Base-by-base conservation (phyloP, 2,797 vertebrate genomes). In the Mus minutoides region DNA sequence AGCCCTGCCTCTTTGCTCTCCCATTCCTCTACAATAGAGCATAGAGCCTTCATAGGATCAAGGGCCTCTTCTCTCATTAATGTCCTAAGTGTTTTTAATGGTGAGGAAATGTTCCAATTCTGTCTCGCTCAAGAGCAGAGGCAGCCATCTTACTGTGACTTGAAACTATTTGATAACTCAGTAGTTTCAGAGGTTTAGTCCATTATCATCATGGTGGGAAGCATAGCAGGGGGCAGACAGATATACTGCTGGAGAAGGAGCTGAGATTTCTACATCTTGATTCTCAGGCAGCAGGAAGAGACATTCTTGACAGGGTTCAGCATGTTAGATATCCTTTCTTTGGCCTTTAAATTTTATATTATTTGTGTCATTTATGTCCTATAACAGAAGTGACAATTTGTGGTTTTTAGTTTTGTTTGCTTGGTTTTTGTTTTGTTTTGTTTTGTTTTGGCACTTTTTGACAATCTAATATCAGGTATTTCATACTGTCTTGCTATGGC, bases 401-500 rank as follows among this genome's bases (percentile, higher is more conserved):
- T 5, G 3, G 22, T 29, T 46, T 22, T 69, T 69, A n/a, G 14
- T 9, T 71, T 46, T 76, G 75, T 8, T 76, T 76, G 6, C 2
- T 14, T 46, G 37, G 7, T 71, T 71, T 49, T 49, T 49, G 49
- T 49, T 49, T 49, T 46, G 46, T 40, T 22, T 37, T 73, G 37
- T 75, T 43, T 75, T 43, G 22, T 69, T 76, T 99, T 99, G 99
- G 99, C 99, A 99, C 99, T 99, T 99, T 99, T 99, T 99, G 99
- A 99, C 99, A 99, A 99, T 99, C 99, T 99, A 99, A 99, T 99
- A 99, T 99, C 99, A 99, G 99, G 99, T 99, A 99, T 99, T 99
- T 99, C 99, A 99, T 99, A 99, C 99, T 99, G 99, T 99, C 99
- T 97, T 98, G 99, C 99, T 99, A 99, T 98, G 98, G 99, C 98